phyloP scores from a whole-genome alignment of 2,113 vertebrate genomes.

The Plotosus lineatus region DNA sequence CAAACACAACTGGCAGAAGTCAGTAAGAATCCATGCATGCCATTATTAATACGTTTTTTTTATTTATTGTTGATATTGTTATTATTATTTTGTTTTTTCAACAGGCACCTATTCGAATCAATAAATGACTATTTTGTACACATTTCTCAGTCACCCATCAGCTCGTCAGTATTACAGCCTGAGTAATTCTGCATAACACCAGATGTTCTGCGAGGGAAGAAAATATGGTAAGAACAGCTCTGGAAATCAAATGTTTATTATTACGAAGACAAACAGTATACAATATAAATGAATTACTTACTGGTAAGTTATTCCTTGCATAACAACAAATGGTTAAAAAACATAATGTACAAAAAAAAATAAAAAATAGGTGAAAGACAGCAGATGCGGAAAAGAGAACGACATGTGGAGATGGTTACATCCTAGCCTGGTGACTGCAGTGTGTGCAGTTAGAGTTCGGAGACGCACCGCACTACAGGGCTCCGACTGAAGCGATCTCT shows the following conservation, averaged over 20 bases:
- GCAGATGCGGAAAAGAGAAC: constrained; percentile 70
- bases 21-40: not conserved
- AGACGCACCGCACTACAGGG: constrained; percentile 74
- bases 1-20: not conserved
- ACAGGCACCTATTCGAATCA: not conserved
- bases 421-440: constrained; percentile 73
- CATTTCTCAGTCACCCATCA: constrained; percentile 29
- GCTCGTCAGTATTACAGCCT: constrained; percentile 3
- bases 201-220: constrained; percentile 44
- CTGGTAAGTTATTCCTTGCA: constrained; percentile 75
- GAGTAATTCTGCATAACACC: constrained; percentile 36
- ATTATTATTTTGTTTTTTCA: constrained; percentile 22
- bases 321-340: constrained; percentile 66
- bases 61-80: constrained; percentile 5
- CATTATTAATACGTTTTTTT: not conserved
- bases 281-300: constrained; percentile 70
- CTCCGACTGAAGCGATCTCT: constrained; percentile 79
- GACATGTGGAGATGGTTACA: constrained; percentile 79
- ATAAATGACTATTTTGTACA: constrained; percentile 1
- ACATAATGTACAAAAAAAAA: constrained; percentile 47
- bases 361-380: constrained; percentile 62
- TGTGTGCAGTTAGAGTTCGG: constrained; percentile 71
- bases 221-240: constrained; percentile 51
- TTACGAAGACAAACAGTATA: constrained; percentile 51
- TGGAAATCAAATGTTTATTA: constrained; percentile 59